Conservation (phyloP, 2,888 invertebrate genomes). For the Dorcus parallelipipedus region DNA sequence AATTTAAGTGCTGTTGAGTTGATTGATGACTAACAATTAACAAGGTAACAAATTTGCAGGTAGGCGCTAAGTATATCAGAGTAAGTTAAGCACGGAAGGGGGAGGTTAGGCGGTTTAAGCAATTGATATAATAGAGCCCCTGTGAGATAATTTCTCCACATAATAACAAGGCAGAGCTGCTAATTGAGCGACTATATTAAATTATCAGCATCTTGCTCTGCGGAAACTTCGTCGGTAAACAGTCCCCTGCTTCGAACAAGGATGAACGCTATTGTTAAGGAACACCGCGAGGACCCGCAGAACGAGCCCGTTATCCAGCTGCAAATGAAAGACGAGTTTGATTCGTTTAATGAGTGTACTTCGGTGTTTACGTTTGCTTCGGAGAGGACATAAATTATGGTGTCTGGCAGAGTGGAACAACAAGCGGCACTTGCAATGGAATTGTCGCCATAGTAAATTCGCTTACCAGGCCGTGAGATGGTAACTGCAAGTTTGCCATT, state of each 20-base stretch:
- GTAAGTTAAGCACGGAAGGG: background rate
- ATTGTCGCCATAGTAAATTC: too few relatives aligned
- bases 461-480: too few relatives aligned
- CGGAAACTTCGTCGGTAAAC: slow-evolving; percentile 33
- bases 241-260: background rate
- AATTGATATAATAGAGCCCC: slow-evolving; percentile 40
- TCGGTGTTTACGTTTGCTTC: too few relatives aligned
- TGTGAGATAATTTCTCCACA: slow-evolving; percentile 40
- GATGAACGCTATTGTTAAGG: background rate
- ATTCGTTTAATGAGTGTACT: background rate
- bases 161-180: slow-evolving; percentile 41
- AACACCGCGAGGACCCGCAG: background rate
- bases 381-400: too few relatives aligned
- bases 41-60: background rate
- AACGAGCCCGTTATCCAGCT: background rate
- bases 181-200: slow-evolving; percentile 45
- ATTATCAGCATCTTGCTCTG: slow-evolving; percentile 40
- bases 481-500: too few relatives aligned
- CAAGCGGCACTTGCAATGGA: too few relatives aligned
- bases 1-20: too few relatives aligned
- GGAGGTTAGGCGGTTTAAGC: slow-evolving; percentile 25
- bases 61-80: background rate
- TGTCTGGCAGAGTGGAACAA: too few relatives aligned
- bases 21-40: too few relatives aligned
- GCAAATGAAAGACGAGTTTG: background rate